Evolutionary conservation across 2,797 vertebrate genomes (phyloP), one percentile per base, ranked within the genome.

Genomic region (Kryptolebias ocellatus): DNA sequence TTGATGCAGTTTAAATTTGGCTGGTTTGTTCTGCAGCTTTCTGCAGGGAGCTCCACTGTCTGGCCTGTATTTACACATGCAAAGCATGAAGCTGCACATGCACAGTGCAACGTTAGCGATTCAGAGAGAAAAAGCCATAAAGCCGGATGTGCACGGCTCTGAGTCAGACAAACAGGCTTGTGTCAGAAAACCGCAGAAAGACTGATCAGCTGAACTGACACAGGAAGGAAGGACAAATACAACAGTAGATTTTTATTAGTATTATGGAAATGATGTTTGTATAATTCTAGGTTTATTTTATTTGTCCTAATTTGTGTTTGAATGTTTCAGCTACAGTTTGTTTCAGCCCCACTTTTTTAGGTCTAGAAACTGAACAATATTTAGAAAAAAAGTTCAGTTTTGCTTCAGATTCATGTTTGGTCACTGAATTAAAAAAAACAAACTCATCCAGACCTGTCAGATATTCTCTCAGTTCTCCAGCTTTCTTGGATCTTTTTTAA

Each of bases 81-180:
- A 51, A 78, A 74, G 31, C 45, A 0, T 24, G 9, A 63, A 16
- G 53, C 53, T 46, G 27, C 51, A 57, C 46, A 60, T 27, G 12
- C 20, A 14, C n/a, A 18, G 28, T 20, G 59, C 27, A 18, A n/a
- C n/a, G 16, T 1, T 3, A 24, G 1, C 10, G 29, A 53, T 37
- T n/a, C 1, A 14, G 14, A 52, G 9, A 44, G n/a, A 65, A 50
- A 44, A 47, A 66, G 62, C 72, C 73, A 53, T 67, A 12, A 52
- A 45, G 46, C 67, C 58, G 69, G 70, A 62, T 53, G 31, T 45
- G 44, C 34, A 20, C 62, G 72, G 60, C 64, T n/a, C 15, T 76
- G 75, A 68, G 24, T 73, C 74, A 71, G 28, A 64, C 12, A n/a
- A 5, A 28, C 16, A 68, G 57, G 44, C 54, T 58, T 15, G 20